Conservation (phyloP, 2,113 vertebrate genomes). For the Cnemophilus loriae region DNA sequence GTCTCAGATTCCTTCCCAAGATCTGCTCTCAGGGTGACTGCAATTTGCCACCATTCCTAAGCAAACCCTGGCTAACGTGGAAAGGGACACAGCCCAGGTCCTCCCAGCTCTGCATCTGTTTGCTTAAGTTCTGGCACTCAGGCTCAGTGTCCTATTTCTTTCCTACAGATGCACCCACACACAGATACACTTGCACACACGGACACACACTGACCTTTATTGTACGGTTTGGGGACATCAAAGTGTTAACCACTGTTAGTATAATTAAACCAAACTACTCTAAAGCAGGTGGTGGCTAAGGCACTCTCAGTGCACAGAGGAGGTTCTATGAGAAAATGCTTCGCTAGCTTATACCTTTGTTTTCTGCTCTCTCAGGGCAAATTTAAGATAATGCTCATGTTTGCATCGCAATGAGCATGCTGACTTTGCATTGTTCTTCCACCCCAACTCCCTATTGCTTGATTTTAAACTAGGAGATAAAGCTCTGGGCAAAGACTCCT, state of each 20-base stretch:
- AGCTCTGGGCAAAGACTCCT: background rate
- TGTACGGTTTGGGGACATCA: background rate
- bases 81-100: background rate
- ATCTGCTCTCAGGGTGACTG: background rate
- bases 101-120: background rate
- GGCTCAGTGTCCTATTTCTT: background rate
- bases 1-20: background rate
- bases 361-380: background rate
- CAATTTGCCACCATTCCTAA: background rate
- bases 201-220: background rate
- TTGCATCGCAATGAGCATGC: slow-evolving; percentile 1
- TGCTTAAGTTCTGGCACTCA: background rate
- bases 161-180: background rate
- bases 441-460: background rate
- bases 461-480: slow-evolving; percentile 16
- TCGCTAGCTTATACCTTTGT: background rate
- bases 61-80: background rate
- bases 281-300: background rate
- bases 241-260: background rate
- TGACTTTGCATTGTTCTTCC: slow-evolving; percentile 25
- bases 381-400: slow-evolving; percentile 13
- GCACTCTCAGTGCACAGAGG: background rate
- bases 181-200: background rate
- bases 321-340: background rate
- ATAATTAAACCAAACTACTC: background rate